These are phyloP conservation scores for Mythimna ferrago DNA, from an alignment of 2,888 invertebrate genomes.

Conservation along the genomic window DNA sequence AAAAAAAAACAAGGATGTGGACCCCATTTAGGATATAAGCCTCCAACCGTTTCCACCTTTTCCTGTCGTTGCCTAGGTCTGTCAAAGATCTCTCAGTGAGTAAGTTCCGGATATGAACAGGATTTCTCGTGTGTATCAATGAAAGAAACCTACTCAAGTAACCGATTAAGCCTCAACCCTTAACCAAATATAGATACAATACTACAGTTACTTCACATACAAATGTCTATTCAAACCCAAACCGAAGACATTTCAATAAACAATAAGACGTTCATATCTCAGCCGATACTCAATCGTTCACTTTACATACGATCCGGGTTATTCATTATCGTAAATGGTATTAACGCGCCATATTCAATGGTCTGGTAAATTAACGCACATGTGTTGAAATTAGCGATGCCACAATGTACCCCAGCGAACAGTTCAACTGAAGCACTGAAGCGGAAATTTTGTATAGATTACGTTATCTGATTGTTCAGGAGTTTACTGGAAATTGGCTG, in stretches of 20 bases:
- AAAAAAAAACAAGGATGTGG: too few species aligned
- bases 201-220: background rate
- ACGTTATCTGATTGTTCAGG: conserved; percentile 41
- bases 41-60: too few species aligned
- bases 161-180: background rate
- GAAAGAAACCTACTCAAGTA: background rate
- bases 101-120: background rate
- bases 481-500: conserved; percentile 15
- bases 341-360: conserved; percentile 73
- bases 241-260: conserved; percentile 40
- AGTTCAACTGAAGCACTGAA: conserved; percentile 19
- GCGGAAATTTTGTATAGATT: conserved; percentile 52
- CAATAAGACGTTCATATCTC: conserved; percentile 44
- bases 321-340: conserved; percentile 68
- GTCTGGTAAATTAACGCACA: conserved; percentile 74
- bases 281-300: conserved; percentile 66
- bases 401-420: conserved; percentile 52
- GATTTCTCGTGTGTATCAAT: background rate
- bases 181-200: background rate
- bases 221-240: background rate
- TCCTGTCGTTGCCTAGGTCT: too few species aligned
- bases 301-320: conserved; percentile 65
- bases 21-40: too few species aligned
- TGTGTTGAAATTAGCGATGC: conserved; percentile 71
- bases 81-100: too few species aligned